phyloP scores from a whole-genome alignment of 2,888 invertebrate genomes.

The Polyommatus iphigenia region DNA sequence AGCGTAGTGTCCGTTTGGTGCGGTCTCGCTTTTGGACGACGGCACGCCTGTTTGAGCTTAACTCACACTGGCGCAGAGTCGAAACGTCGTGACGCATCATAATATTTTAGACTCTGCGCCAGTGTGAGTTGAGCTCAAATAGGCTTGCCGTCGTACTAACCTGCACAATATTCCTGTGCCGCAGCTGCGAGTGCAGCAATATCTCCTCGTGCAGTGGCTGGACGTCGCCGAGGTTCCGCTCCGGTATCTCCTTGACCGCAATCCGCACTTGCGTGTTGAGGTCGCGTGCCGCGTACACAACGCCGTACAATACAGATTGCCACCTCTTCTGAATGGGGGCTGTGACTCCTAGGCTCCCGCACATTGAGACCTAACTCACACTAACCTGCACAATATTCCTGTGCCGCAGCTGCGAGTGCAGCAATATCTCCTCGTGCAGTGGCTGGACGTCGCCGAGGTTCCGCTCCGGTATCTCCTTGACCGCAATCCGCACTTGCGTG shows the following conservation, averaged over 20 bases:
- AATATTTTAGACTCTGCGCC: no score
- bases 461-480: constrained; percentile 98
- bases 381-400: constrained; percentile 99
- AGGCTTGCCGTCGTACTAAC: constrained; percentile 47
- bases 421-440: constrained; percentile 97
- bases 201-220: constrained; percentile 99
- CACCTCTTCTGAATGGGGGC: no score
- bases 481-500: constrained; percentile 96
- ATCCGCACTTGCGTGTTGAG: constrained; percentile 95
- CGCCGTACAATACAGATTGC: no score
- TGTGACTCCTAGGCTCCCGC: no score
- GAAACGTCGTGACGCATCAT: no score
- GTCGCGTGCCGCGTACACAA: constrained; percentile 96
- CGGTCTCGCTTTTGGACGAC: no score
- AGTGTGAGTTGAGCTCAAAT: no score
- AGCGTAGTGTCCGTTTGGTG: no score
- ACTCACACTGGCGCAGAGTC: no score
- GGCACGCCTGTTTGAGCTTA: no score
- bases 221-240: constrained; percentile 96
- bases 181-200: constrained; percentile 95
- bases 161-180: constrained; percentile 98
- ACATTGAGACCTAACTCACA: no score
- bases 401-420: constrained; percentile 97
- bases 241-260: constrained; percentile 99
- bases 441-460: constrained; percentile 98